A percentile compares a stretch with the other conserved stretches of the same genome.
Evolutionary conservation across 2,888 invertebrate genomes (phyloP).

Genomic region (Xanthostigma xanthostigma): DNA sequence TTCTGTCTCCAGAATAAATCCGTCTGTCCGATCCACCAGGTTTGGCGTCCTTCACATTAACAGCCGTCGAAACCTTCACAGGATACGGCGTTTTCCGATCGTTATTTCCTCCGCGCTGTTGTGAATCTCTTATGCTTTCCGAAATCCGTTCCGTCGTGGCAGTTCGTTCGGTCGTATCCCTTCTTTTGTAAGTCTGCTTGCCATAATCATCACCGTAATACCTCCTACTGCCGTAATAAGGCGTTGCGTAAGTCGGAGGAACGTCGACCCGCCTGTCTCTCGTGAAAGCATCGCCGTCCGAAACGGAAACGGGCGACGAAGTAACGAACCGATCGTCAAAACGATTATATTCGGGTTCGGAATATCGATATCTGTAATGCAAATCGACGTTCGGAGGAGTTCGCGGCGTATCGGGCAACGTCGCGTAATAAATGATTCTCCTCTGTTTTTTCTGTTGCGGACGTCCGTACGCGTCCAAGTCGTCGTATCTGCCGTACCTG

Average conservation of each 20-base stretch:
- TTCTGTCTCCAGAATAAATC: constrained; percentile 20
- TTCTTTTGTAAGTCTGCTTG: too few species aligned
- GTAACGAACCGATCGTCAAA: constrained; percentile 14
- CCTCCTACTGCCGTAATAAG: background rate
- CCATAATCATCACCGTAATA: background rate
- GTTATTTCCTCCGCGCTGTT: too few species aligned
- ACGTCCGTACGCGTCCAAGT: constrained; percentile 19
- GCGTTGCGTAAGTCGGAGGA: constrained; percentile 1
- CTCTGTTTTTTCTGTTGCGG: constrained; percentile 34
- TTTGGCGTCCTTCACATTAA: constrained; percentile 25
- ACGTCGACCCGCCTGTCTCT: constrained; percentile 2
- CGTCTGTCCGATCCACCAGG: constrained; percentile 27
- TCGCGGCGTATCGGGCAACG: constrained; percentile 50
- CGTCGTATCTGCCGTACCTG: constrained; percentile 3
- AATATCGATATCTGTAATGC: constrained; percentile 32
- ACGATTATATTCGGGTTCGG: constrained; percentile 9
- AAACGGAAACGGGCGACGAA: constrained; percentile 12
- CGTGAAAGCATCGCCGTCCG: background rate
- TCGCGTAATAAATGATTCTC: constrained; percentile 55
- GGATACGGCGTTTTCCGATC: constrained; percentile 16
- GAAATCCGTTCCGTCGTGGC: too few species aligned
- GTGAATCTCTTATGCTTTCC: too few species aligned
- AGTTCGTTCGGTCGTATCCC: too few species aligned
- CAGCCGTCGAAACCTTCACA: constrained; percentile 25
- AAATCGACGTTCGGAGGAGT: constrained; percentile 41